These are phyloP conservation scores for Rhopalosiphum maidis DNA, from an alignment of 1,140 invertebrate species.

Conservation along the genomic window DNA sequence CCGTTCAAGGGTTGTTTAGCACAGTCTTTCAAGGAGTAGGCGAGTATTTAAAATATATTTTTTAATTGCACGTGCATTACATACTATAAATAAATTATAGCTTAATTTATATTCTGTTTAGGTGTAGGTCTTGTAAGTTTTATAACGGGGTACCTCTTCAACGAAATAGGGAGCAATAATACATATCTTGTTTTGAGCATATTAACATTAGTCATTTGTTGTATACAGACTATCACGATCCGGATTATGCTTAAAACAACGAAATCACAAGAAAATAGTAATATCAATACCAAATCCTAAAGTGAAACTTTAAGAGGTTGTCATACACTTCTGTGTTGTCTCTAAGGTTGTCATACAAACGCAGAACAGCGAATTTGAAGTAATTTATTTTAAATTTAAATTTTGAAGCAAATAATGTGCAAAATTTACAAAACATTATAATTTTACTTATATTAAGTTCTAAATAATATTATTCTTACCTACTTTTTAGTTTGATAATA, in stretches of 20 bases:
- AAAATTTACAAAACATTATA: no score
- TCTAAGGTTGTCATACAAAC: no score
- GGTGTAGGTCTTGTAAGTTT: neutral
- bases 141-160: neutral
- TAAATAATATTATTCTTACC: no score
- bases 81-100: neutral
- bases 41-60: slow-evolving; percentile 60
- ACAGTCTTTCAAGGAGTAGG: slow-evolving; percentile 85
- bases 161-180: neutral
- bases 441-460: no score
- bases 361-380: no score
- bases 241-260: neutral
- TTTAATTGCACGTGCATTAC: neutral
- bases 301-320: no score
- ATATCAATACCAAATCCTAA: no score
- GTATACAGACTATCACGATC: neutral
- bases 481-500: no score
- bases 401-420: no score
- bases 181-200: neutral
- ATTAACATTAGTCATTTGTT: neutral
- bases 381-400: no score
- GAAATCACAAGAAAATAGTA: neutral
- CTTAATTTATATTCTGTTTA: neutral
- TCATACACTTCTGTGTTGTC: no score
- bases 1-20: slow-evolving; percentile 84